Evolutionary conservation across 2,113 vertebrate species (phyloP).

Genomic region (Picathartes gymnocephalus): DNA sequence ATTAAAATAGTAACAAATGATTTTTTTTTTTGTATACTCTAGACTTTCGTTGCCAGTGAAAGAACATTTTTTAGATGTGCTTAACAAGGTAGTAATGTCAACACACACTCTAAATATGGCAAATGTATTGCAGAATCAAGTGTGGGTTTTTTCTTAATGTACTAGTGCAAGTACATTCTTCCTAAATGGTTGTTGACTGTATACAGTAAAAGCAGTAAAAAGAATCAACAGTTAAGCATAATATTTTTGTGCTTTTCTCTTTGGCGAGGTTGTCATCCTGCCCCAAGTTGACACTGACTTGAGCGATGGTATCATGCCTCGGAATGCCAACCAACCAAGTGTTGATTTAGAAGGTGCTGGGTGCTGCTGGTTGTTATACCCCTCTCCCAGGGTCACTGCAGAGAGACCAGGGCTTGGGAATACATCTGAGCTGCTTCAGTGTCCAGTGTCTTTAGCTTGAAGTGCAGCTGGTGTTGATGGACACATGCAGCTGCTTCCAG

Average conservation of each 20-base stretch:
- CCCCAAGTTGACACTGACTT: background rate
- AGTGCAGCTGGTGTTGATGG: background rate
- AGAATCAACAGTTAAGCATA: background rate
- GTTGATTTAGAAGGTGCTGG: background rate
- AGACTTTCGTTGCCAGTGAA: background rate
- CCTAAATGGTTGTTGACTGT: background rate
- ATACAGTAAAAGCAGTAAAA: background rate
- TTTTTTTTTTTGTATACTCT: background rate
- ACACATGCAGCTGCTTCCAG: background rate
- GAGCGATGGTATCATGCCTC: background rate
- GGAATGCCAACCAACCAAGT: background rate
- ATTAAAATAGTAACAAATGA: background rate
- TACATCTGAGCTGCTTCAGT: background rate
- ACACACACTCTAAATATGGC: background rate
- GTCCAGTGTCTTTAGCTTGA: background rate
- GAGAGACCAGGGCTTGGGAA: background rate
- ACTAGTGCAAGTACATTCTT: background rate
- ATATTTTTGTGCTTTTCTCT: background rate
- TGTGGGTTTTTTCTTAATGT: background rate
- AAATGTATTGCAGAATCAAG: background rate
- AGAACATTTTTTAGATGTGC: background rate
- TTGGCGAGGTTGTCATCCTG: background rate
- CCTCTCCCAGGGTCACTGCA: background rate
- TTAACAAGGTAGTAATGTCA: background rate
- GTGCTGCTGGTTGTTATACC: background rate